These are phyloP conservation scores for Nycticryphes semicollaris DNA, from an alignment of 2,113 vertebrate genomes.

Conservation along the genomic window DNA sequence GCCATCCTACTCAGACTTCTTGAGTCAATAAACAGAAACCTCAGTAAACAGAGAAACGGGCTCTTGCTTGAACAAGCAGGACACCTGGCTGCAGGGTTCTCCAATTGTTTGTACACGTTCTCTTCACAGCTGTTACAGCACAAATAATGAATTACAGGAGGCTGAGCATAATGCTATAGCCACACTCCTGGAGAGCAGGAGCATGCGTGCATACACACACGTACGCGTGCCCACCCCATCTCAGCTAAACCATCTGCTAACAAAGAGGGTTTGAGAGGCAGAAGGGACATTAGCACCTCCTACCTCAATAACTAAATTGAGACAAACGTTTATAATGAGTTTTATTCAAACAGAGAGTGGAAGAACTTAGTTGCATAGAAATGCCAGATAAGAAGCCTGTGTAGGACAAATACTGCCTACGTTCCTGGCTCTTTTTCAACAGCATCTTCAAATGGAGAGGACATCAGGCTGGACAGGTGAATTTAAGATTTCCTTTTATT, in stretches of 20 bases:
- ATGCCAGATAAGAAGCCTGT: background rate
- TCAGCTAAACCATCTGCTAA: background rate
- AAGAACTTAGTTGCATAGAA: background rate
- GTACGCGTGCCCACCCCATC: background rate
- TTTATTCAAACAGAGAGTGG: background rate
- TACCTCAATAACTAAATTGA: background rate
- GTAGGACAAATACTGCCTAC: background rate
- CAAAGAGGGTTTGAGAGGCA: background rate
- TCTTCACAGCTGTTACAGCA: conserved; percentile 37
- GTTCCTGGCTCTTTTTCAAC: background rate
- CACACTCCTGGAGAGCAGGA: background rate
- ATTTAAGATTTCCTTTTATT: background rate
- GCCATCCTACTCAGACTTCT: conserved; percentile 2
- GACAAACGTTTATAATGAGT: background rate
- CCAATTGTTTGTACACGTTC: background rate
- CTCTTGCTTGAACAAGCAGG: background rate
- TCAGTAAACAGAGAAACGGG: background rate
- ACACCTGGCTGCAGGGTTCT: conserved; percentile 40
- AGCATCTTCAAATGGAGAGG: background rate
- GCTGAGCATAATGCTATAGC: background rate
- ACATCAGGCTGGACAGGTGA: background rate
- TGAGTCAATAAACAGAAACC: conserved; percentile 45
- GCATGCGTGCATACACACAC: background rate
- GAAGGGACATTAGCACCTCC: background rate
- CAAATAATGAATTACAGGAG: background rate